These are phyloP conservation scores for Tetramorium bicarinatum DNA, from an alignment of 2,888 invertebrate genomes.

Conservation along the genomic window DNA sequence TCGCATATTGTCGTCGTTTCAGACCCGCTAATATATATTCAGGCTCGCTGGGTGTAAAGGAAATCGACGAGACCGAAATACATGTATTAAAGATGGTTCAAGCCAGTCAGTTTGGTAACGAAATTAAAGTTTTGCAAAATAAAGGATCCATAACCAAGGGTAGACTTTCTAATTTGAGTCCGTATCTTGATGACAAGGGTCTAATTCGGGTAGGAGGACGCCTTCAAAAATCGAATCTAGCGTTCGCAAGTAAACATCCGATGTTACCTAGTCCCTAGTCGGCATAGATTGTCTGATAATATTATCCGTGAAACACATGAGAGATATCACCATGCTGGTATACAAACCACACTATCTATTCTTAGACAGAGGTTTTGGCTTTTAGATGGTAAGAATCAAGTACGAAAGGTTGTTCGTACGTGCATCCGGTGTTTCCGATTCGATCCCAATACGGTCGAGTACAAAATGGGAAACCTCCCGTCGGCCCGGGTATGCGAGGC, in stretches of 20 bases:
- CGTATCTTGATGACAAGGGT: accelerated
- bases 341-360: not conserved
- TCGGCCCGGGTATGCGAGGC: not conserved
- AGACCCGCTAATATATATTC: too few relatives aligned
- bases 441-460: accelerated
- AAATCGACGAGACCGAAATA: too few relatives aligned
- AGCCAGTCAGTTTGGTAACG: too few relatives aligned
- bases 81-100: too few relatives aligned
- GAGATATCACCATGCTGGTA: not conserved
- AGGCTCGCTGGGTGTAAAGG: too few relatives aligned
- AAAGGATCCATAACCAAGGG: too few relatives aligned
- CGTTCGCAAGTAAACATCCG: not conserved
- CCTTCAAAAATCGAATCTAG: not conserved
- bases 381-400: not conserved
- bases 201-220: not conserved
- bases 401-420: accelerated
- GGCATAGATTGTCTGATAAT: not conserved
- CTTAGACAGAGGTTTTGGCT: constrained; percentile 31
- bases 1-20: too few relatives aligned
- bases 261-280: not conserved
- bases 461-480: constrained; percentile 29
- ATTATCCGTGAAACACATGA: not conserved
- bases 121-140: too few relatives aligned
- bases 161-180: not conserved
- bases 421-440: not conserved